Conservation (phyloP, 53 echinoderm and acorn worm genomes). For the Stichopus horrens region DNA sequence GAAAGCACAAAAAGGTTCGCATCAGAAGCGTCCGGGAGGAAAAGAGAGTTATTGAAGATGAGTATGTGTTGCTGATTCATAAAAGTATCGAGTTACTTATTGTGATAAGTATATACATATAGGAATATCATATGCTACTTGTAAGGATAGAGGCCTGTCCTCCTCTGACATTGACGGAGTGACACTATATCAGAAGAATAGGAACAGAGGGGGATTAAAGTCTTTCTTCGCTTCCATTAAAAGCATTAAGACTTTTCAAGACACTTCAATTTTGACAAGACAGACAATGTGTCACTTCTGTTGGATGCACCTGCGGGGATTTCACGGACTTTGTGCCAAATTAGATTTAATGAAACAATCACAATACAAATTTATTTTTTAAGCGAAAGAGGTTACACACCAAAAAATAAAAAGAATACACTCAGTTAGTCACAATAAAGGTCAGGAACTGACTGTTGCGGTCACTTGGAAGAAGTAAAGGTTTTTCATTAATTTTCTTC, state of each 20-base stretch:
- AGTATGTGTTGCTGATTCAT: background rate
- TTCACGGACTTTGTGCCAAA: constrained; percentile 1
- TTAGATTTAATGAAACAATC: background rate
- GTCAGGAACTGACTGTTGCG: background rate
- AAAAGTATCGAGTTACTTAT: background rate
- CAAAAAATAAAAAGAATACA: too few species aligned
- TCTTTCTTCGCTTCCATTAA: background rate
- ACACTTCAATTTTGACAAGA: background rate
- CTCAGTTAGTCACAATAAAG: background rate
- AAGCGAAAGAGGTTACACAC: too few species aligned
- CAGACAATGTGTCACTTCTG: background rate
- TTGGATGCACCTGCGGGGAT: background rate
- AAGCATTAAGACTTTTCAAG: background rate
- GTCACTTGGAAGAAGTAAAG: too few species aligned
- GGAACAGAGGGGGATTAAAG: background rate
- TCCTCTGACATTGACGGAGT: background rate
- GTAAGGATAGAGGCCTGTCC: too few species aligned
- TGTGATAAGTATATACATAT: too few species aligned
- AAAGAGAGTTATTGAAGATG: background rate
- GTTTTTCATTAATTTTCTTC: too few species aligned
- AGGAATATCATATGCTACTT: too few species aligned
- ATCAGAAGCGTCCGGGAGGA: too few species aligned
- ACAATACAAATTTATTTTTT: background rate
- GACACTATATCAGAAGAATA: background rate
- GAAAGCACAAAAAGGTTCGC: background rate